Base-by-base conservation (phyloP, 92 coral and sea anemone species). In the Desmophyllum pertusum region DNA sequence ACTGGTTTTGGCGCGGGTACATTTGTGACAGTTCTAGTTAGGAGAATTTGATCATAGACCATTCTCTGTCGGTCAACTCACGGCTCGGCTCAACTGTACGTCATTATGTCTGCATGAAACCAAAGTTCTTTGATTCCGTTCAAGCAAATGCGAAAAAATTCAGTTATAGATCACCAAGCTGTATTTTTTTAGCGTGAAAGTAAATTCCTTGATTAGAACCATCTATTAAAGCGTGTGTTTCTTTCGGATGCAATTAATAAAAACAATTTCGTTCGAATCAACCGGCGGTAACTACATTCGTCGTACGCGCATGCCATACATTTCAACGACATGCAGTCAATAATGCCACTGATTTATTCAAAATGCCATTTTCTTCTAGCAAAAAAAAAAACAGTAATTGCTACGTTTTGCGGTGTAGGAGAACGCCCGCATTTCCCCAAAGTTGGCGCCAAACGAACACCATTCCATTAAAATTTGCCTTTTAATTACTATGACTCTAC, bases 391-490 rank as follows among this genome's bases (percentile, higher is more conserved):
- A 65, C 46, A 21, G 59, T 48, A 68, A 37, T 80, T 68, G 52
- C 42, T 8, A 36, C 84, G 43, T 52, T 80, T 69, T 80, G 84
- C 66, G 84, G 84, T 67, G 67, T n/a, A 8, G 11, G 65, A 25
- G 38, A 30, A 27, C 67, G 50, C 46, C 84, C 84, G 67, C 76
- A 52, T 38, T 73, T 36, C 37, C 31, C 84, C 62, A 69, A 69
- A 8, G 65, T 48, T 80, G 84, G 84, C 84, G 84, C 84, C 84
- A 50, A 80, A 69, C 73, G 42, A 46, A 68, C 51, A 73, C 65
- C 75, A 33, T 63, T 21, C 75, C 51, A 80, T 80, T 80, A 67
- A 80, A 25, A 35, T 69, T 35, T 80, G 76, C 62, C 57, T 80
- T 50, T 80, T 50, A 80, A 80, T 80, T 69, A 80, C 31, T 51